These are phyloP conservation scores for Drosophila acutilabella DNA, from an alignment of 2,888 invertebrate species.

Conservation along the genomic window DNA sequence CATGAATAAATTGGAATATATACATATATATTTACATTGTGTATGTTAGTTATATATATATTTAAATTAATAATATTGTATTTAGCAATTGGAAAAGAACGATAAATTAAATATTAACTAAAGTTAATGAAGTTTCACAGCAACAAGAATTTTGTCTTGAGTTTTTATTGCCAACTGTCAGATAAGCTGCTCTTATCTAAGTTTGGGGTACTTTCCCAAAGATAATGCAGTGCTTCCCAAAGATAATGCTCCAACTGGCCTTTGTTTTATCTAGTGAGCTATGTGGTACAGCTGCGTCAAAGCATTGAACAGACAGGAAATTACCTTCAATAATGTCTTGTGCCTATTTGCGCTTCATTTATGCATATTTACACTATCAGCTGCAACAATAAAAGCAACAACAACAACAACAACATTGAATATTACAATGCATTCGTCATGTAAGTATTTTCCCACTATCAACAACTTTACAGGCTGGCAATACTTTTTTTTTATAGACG, in stretches of 20 bases:
- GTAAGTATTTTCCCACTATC: conserved; percentile 45
- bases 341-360: conserved; percentile 45
- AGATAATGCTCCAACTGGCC: background rate
- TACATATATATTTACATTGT: conserved; percentile 61
- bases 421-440: conserved; percentile 47
- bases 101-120: conserved; percentile 67
- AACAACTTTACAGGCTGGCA: conserved; percentile 32
- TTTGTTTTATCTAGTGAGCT: conserved; percentile 2
- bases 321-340: conserved; percentile 24
- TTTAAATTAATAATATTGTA: conserved; percentile 44
- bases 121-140: conserved; percentile 41
- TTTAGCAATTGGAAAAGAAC: conserved; percentile 66
- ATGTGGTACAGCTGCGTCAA: conserved; percentile 8
- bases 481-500: background rate
- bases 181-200: conserved; percentile 17
- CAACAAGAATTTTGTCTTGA: background rate
- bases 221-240: background rate
- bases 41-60: conserved; percentile 59
- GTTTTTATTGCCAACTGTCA: background rate
- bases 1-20: conserved; percentile 33
- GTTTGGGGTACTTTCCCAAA: background rate
- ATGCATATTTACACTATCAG: conserved; percentile 72
- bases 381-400: conserved; percentile 33
- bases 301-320: conserved; percentile 44
- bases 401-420: conserved; percentile 13